A percentile compares a stretch with the other conserved stretches of the same genome.
These are phyloP conservation scores for Oreochromis grahami DNA, from an alignment of 2,797 vertebrate species.

Conservation along the genomic window DNA sequence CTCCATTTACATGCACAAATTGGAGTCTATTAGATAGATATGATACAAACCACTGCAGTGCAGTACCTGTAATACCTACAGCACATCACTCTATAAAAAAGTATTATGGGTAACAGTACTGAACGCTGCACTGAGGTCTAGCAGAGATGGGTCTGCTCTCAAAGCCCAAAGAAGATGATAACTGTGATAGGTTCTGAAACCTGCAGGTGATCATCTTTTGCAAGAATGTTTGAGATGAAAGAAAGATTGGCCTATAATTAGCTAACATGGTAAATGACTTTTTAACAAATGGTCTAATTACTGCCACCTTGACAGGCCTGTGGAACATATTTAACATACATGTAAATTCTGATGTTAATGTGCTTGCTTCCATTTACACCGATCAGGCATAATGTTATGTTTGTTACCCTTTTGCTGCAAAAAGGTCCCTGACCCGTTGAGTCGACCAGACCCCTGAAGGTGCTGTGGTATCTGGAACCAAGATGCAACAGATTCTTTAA, in stretches of 20 bases:
- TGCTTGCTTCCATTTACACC: not conserved
- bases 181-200: not conserved
- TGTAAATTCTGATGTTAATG: not conserved
- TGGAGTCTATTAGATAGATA: not conserved
- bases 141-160: not conserved
- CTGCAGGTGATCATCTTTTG: not conserved
- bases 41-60: fast-evolving
- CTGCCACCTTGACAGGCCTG: not conserved
- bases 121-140: not conserved
- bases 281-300: not conserved
- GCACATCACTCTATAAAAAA: not conserved
- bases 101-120: not conserved
- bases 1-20: fast-evolving
- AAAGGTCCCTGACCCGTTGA: not conserved
- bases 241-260: not conserved
- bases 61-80: fast-evolving
- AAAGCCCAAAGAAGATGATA: not conserved
- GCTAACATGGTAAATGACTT: not conserved
- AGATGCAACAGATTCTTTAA: not conserved
- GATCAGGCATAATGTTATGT: not conserved
- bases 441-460: not conserved
- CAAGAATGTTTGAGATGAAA: not conserved
- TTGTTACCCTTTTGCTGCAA: not conserved
- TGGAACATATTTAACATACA: not conserved
- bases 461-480: not conserved